Base-by-base conservation (phyloP, 2,888 invertebrate species). In the Glyphotaelius pellucidus region DNA sequence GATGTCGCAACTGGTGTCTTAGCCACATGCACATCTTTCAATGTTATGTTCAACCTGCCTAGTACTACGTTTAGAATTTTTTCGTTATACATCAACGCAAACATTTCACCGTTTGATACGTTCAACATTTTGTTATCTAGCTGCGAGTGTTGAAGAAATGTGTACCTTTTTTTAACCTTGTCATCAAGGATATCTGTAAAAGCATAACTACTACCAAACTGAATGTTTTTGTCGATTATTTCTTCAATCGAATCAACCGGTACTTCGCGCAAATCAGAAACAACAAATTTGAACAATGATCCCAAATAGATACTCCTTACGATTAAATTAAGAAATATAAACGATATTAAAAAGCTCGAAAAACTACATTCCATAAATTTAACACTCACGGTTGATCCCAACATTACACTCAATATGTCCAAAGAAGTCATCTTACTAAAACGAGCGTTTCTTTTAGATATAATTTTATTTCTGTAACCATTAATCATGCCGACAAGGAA, bases 201-300 rank as follows among this genome's bases (percentile, higher is more conserved):
- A 12, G 31, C 42, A 81, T 84, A 47, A 15, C 52, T n/a, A 9
- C 86, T 79, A 15, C 90, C 90, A 47, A 67, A 47, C 25, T 85
- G 85, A 79, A 85, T 79, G n/a, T 79, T n/a, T 30, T 38, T 81
- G 2, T 90, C 90, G 32, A 85, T 9, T 67, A 90, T 30, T 79
- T 90, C 90, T n/a, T 85, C 30, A 25, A 90, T 67, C 14, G 67
- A 42, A 38, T 52, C 35, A 7, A 80, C 32, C n/a, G 32, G 79
- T 11, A 14, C 14, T n/a, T 85, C 86, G 12, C 79, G 11, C 38
- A 90, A 52, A 86, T 85, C 86, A 11, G 67, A 79, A 38, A 90
- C 42, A n/a, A 90, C n/a, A 30, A 90, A 90, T 31, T 90, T 90
- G 35, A 85, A 90, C 5, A 90, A 79, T 5, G 47, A 15, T 42